Conservation (phyloP, 1,140 invertebrate genomes). For the Drosophila erecta region DNA sequence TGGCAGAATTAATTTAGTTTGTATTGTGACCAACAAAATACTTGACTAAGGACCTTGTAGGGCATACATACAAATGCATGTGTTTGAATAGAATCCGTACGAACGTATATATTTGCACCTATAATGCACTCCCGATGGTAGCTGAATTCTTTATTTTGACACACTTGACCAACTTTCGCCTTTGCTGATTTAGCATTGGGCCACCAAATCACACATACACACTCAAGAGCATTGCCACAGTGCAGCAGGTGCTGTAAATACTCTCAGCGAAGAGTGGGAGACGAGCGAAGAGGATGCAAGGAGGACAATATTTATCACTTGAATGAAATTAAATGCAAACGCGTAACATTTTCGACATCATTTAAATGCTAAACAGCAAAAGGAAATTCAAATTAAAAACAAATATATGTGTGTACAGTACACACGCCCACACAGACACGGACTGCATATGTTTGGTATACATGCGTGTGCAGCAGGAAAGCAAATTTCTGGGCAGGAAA, state of each 20-base stretch:
- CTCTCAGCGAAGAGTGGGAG: conserved; percentile 3
- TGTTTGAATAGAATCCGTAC: not conserved
- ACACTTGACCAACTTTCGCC: conserved; percentile 77
- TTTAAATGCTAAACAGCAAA: conserved; percentile 76
- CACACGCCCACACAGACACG: conserved; percentile 7
- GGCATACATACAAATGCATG: not conserved
- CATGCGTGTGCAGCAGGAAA: conserved; percentile 26
- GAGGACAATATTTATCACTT: conserved; percentile 65
- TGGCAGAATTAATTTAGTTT: not conserved
- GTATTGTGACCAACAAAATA: not conserved
- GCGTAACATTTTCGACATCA: conserved; percentile 66
- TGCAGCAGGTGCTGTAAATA: conserved; percentile 73
- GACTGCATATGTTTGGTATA: conserved; percentile 4
- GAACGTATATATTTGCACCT: conserved; percentile 9
- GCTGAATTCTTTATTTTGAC: conserved; percentile 69
- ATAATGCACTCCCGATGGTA: conserved; percentile 14
- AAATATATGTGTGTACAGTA: conserved; percentile 44
- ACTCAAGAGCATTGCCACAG: conserved; percentile 31
- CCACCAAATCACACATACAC: conserved; percentile 22
- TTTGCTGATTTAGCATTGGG: conserved; percentile 55
- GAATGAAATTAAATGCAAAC: conserved; percentile 70
- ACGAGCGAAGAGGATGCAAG: not conserved
- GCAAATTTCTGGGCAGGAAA: conserved; percentile 64
- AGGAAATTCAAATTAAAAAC: conserved; percentile 72
- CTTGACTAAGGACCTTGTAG: not conserved